These are phyloP conservation scores for Griposia aprilina DNA, from an alignment of 2,888 invertebrate species.

Conservation along the genomic window DNA sequence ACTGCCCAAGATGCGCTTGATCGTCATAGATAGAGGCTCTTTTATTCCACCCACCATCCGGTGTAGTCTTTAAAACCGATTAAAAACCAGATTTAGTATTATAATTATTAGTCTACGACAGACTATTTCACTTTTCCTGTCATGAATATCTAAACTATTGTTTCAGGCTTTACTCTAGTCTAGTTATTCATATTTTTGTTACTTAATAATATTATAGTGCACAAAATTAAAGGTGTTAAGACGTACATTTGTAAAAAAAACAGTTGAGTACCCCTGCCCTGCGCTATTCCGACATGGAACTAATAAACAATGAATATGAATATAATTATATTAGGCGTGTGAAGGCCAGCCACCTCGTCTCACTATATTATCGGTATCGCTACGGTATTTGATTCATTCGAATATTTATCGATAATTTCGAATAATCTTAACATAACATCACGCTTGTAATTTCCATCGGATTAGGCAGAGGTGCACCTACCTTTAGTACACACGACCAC, in stretches of 20 bases:
- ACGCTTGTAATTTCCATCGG: too few species aligned
- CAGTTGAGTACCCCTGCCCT: constrained; percentile 32
- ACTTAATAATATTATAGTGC: too few species aligned
- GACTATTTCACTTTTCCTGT: too few species aligned
- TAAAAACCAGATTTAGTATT: too few species aligned
- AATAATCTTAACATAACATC: too few species aligned
- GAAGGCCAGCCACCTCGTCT: constrained; percentile 39
- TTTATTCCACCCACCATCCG: background rate
- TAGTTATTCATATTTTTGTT: too few species aligned
- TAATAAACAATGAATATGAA: constrained; percentile 50
- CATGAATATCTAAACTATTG: background rate
- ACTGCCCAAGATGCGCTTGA: background rate
- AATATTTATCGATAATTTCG: background rate
- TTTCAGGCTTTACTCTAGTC: background rate
- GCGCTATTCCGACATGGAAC: constrained; percentile 18
- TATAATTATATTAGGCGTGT: constrained; percentile 23
- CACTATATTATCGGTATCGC: background rate
- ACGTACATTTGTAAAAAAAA: background rate
- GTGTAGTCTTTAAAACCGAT: background rate
- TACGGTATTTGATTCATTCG: constrained; percentile 22
- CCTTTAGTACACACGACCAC: too few species aligned
- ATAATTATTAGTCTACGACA: too few species aligned
- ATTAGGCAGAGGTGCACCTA: too few species aligned
- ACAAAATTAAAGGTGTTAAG: background rate
- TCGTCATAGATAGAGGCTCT: background rate